Evolutionary conservation across 2,797 vertebrate species (phyloP).

Genomic region (Vespertilio murinus): DNA sequence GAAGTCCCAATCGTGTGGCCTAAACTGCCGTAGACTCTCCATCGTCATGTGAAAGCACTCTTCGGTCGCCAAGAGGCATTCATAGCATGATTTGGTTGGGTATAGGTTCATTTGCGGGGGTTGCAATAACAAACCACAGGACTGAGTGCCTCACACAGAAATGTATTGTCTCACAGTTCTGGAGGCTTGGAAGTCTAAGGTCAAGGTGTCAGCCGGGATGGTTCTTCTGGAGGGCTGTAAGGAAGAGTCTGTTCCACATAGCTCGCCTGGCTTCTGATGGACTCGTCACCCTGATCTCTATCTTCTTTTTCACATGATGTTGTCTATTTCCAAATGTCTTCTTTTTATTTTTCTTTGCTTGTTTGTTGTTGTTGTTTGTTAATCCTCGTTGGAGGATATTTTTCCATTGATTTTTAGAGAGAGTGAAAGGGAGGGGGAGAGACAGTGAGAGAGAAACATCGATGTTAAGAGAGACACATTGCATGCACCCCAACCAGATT

Average conservation of each 20-base stretch:
- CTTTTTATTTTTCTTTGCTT: no score
- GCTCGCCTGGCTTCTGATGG: not conserved
- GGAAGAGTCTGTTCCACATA: not conserved
- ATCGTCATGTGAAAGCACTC: not conserved
- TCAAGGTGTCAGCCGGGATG: not conserved
- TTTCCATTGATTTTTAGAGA: not conserved
- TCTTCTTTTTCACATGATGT: not conserved
- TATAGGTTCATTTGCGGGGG: not conserved
- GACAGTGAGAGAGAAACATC: not conserved
- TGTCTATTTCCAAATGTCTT: not conserved
- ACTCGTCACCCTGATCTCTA: not conserved
- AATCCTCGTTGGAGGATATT: not conserved
- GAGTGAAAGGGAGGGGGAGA: not conserved
- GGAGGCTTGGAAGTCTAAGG: not conserved
- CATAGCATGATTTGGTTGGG: not conserved
- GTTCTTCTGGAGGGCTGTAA: not conserved
- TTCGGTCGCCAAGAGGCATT: not conserved
- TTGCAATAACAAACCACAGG: not conserved
- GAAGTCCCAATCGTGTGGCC: not conserved
- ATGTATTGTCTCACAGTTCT: not conserved
- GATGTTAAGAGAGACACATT: not conserved
- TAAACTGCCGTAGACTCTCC: not conserved
- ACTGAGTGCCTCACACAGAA: not conserved
- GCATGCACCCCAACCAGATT: no score
- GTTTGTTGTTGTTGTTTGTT: no score